phyloP scores from a whole-genome alignment of 2,113 vertebrate genomes.

The Gymnocephalus cernua region DNA sequence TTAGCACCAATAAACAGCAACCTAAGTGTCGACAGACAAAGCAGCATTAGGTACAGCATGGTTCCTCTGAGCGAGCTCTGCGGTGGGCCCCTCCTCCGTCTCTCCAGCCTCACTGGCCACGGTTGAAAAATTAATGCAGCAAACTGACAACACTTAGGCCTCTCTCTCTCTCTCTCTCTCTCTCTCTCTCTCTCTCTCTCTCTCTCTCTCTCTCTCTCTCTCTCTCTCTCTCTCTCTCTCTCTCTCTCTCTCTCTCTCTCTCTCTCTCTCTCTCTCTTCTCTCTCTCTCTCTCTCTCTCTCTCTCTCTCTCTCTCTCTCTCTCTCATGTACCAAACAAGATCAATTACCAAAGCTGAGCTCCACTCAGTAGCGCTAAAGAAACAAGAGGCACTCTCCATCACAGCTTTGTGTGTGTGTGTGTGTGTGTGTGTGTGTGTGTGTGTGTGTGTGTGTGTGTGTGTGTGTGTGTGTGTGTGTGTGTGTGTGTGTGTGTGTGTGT shows the following conservation, averaged over 20 bases:
- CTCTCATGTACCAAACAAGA: conserved; percentile 81
- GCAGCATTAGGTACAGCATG: conserved; percentile 44
- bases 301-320: conserved; percentile 54
- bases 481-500: conserved; percentile 29
- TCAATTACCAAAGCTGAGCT: conserved; percentile 85
- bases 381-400: conserved; percentile 76
- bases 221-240: conserved; percentile 61
- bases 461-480: conserved; percentile 30
- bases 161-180: conserved; percentile 63
- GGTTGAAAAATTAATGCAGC: conserved; percentile 86
- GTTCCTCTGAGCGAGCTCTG: conserved; percentile 66
- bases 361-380: conserved; percentile 77
- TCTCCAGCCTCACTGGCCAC: conserved; percentile 66
- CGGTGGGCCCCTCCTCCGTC: conserved; percentile 72
- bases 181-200: conserved; percentile 57
- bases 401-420: conserved; percentile 44
- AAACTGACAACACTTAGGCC: conserved; percentile 82
- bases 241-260: conserved; percentile 63
- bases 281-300: conserved; percentile 69
- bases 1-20: conserved; percentile 11
- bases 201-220: conserved; percentile 66
- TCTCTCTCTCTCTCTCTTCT: conserved; percentile 57
- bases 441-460: conserved; percentile 42
- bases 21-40: conserved; percentile 21
- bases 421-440: conserved; percentile 27